Conservation (phyloP, 1,140 invertebrate genomes). For the Vollenhovia emeryi region DNA sequence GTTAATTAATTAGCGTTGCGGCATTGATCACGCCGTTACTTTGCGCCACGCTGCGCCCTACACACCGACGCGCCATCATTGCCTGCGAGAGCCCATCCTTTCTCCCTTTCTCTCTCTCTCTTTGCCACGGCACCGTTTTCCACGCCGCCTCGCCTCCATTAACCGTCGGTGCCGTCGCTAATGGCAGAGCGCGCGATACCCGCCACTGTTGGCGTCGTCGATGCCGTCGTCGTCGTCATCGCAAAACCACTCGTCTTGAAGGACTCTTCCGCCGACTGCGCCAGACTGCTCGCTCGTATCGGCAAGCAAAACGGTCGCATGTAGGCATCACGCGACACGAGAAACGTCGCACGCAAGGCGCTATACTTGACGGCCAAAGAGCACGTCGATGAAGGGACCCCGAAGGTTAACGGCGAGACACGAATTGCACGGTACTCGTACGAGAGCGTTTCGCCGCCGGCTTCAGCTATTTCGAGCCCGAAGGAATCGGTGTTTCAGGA, state of each 20-base stretch:
- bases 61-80: slow-evolving; percentile 49
- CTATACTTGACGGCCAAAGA: neutral
- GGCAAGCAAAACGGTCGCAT: neutral
- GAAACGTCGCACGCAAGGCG: slow-evolving; percentile 12
- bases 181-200: slow-evolving; percentile 55
- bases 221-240: slow-evolving; percentile 25
- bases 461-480: neutral
- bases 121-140: slow-evolving; percentile 36
- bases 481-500: neutral
- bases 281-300: slow-evolving; percentile 27
- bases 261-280: slow-evolving; percentile 43
- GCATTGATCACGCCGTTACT: slow-evolving; percentile 76
- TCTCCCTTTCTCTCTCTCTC: slow-evolving; percentile 17
- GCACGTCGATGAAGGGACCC: slow-evolving; percentile 18
- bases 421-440: neutral
- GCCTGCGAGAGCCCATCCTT: neutral
- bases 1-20: slow-evolving; percentile 77
- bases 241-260: slow-evolving; percentile 64
- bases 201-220: slow-evolving; percentile 36
- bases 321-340: slow-evolving; percentile 1
- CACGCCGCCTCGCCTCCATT: slow-evolving; percentile 62
- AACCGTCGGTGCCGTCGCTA: slow-evolving; percentile 57
- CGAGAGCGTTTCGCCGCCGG: neutral
- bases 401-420: neutral
- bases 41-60: slow-evolving; percentile 62